Percentiles rank a stretch among this genome's conserved stretches.
Evolutionary conservation across 2,888 invertebrate species (phyloP).

Genomic region (Hetaerina titia): DNA sequence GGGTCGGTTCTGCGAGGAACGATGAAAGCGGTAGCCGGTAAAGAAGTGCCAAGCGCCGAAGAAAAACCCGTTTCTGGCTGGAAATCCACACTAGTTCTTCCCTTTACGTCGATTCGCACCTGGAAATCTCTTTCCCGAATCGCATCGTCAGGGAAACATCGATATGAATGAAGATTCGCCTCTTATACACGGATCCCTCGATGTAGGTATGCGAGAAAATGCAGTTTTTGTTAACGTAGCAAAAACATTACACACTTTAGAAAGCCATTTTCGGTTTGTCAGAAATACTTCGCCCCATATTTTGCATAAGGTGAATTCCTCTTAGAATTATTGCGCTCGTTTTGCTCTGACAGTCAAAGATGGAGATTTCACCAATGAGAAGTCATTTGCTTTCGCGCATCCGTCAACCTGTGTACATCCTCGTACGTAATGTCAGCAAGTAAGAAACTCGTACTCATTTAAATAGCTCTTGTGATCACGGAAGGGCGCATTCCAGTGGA

Average conservation of each 20-base stretch:
- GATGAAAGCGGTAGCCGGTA: neutral
- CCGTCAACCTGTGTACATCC: neutral
- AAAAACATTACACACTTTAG: too few species aligned
- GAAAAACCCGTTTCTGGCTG: conserved; percentile 5
- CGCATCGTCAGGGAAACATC: neutral
- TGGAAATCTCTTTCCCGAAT: neutral
- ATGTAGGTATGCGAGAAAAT: too few species aligned
- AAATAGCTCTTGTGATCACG: neutral
- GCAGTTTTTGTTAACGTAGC: too few species aligned
- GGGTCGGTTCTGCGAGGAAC: neutral
- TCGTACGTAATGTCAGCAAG: neutral
- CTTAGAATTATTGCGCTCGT: neutral
- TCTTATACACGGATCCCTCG: neutral
- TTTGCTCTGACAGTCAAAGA: neutral
- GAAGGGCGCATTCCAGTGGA: neutral
- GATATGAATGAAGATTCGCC: neutral
- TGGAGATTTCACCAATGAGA: neutral
- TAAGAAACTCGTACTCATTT: neutral
- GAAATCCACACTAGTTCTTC: neutral
- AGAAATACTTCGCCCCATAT: neutral
- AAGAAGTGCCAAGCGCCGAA: neutral
- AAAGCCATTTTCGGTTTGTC: too few species aligned
- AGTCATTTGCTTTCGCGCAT: neutral
- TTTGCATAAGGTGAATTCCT: neutral
- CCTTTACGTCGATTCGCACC: neutral